Conservation (phyloP, 1,140 invertebrate genomes). For the Drosophila elegans region DNA sequence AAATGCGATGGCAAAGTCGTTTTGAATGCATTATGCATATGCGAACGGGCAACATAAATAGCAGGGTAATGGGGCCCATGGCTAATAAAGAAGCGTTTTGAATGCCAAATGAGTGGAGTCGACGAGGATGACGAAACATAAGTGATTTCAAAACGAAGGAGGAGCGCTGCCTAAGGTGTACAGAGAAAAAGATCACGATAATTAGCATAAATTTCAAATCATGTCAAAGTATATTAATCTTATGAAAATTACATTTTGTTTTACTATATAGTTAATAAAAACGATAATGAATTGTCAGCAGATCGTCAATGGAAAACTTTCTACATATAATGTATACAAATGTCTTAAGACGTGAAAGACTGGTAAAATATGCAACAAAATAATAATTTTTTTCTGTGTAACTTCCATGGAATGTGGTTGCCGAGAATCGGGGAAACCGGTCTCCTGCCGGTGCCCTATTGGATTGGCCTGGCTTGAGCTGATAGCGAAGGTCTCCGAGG, state of each 20-base stretch:
- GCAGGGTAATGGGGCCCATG: slow-evolving; percentile 51
- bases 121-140: slow-evolving; percentile 48
- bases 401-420: slow-evolving; percentile 33
- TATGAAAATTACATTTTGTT: too few relatives aligned
- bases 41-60: slow-evolving; percentile 59
- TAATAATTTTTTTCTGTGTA: slow-evolving; percentile 15
- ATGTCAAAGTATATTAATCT: neutral
- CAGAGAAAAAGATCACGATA: slow-evolving; percentile 7
- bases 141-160: slow-evolving; percentile 40
- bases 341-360: neutral
- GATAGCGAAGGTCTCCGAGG: slow-evolving; percentile 42
- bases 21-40: slow-evolving; percentile 66
- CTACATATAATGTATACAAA: too few relatives aligned
- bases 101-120: slow-evolving; percentile 70
- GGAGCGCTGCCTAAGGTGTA: slow-evolving; percentile 9
- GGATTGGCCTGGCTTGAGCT: slow-evolving; percentile 24
- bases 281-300: too few relatives aligned
- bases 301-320: too few relatives aligned
- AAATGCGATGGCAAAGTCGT: slow-evolving; percentile 25
- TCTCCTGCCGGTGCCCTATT: slow-evolving; percentile 45
- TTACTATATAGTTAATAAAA: too few relatives aligned
- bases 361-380: neutral
- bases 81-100: slow-evolving; percentile 61
- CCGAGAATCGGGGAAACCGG: slow-evolving; percentile 42
- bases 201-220: slow-evolving; percentile 3